Evolutionary conservation across 1,140 invertebrate species (phyloP), one percentile per base, ranked within the genome.

Genomic region (Saccostrea cuccullata): DNA sequence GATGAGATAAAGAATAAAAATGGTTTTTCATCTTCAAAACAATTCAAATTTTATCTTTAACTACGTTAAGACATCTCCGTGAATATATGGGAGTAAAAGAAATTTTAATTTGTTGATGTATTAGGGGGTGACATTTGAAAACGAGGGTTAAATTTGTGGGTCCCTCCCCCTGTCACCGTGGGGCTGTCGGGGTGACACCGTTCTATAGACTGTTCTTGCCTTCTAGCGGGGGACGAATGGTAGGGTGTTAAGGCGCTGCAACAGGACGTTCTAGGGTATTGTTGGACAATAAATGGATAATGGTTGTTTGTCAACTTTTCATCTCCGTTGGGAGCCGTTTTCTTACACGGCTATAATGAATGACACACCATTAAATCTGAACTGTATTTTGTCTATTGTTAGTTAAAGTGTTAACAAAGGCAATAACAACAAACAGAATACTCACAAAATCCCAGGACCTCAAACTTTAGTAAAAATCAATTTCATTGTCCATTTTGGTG

Each of bases 261-360:
- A 30, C 13, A 36, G 26, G 6, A 30, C 13, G 11, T 36, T 30
- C 70, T 47, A 47, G 9, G 5, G 70, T 26, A 77, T 77, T 77
- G 70, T 77, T 77, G 23, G 70, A 77, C 70, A 30, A 77, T 77
- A 77, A 77, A 77, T 77, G 70, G 23, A 30, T 77, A 36, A 36
- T 77, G 23, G 70, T 30, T 77, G 70, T 77, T 77, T 77, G 70
- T 77, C 70, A 77, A 77, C 70, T 77, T 77, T 77, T 26, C 30
- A 26, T 77, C 70, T 77, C 70, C 17, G 26, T 36, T 77, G 70
- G 70, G 30, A 77, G 12, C 13, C 11, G 12, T 30, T 77, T 77
- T 36, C 70, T 6, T 77, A 77, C 70, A 77, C 70, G 11, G 70
- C 23, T n/a, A 67, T 23, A 67, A 67, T 67, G 60, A 17, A 23